Conservation (phyloP, 2,888 invertebrate genomes). For the Asteroscopus sphinx region DNA sequence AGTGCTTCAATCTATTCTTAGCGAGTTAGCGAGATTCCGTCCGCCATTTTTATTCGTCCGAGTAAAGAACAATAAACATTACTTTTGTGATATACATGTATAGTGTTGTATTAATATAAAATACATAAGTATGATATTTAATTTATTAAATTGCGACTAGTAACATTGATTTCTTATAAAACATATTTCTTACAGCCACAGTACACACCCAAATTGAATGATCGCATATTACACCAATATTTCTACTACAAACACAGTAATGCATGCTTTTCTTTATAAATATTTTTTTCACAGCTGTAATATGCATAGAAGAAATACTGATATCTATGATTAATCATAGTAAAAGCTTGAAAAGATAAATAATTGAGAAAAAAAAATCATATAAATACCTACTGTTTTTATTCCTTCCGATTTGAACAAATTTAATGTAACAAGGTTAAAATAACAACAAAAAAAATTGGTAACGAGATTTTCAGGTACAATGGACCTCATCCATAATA, state of each 20-base stretch:
- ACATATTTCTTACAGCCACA: constrained; percentile 2
- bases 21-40: no score
- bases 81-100: constrained; percentile 9
- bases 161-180: neutral
- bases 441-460: neutral
- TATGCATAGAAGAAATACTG: neutral
- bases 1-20: no score
- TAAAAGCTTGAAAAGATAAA: no score
- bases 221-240: neutral
- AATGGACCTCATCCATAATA: neutral
- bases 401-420: neutral
- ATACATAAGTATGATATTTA: neutral
- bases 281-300: neutral
- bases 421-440: neutral
- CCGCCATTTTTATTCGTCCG: no score
- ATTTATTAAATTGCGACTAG: constrained; percentile 6
- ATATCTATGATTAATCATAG: neutral
- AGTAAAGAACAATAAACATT: constrained; percentile 39
- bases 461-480: neutral
- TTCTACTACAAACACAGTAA: neutral
- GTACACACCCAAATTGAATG: neutral
- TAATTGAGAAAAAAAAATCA: no score
- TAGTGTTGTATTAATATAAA: constrained; percentile 7
- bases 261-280: neutral
- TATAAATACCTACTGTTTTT: neutral